Evolutionary conservation across 2,797 vertebrate genomes (phyloP).

Genomic region (Acanthornis magna): DNA sequence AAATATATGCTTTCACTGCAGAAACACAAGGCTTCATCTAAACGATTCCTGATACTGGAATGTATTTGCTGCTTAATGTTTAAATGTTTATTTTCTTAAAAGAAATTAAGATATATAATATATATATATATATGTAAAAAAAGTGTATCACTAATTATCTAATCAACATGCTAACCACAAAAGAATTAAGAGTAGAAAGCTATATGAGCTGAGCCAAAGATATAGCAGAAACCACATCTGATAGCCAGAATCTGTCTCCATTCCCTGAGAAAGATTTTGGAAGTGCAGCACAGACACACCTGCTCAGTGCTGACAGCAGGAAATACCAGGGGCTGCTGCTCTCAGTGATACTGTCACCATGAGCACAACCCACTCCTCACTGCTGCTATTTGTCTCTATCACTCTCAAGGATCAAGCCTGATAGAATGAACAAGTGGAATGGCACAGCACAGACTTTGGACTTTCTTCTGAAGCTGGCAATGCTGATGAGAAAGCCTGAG

Average conservation of each 20-base stretch:
- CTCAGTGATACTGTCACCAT: neutral
- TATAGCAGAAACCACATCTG: neutral
- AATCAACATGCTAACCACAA: neutral
- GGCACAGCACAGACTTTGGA: neutral
- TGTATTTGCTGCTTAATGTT: neutral
- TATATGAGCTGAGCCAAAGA: neutral
- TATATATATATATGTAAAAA: neutral
- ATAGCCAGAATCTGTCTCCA: neutral
- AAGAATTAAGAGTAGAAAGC: neutral
- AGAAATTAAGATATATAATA: neutral
- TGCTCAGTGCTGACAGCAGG: neutral
- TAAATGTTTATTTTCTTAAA: neutral
- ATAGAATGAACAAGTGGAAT: neutral
- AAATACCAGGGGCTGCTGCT: neutral
- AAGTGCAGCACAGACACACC: neutral
- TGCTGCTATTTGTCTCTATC: neutral
- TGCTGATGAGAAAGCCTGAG: neutral
- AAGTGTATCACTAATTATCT: neutral
- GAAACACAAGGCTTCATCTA: neutral
- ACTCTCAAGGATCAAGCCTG: neutral
- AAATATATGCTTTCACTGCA: neutral
- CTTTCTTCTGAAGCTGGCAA: neutral
- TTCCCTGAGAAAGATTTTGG: neutral
- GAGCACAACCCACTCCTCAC: neutral
- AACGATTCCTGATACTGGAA: neutral